phyloP scores from a whole-genome alignment of 2,888 invertebrate species.

The Camponotus fellah region DNA sequence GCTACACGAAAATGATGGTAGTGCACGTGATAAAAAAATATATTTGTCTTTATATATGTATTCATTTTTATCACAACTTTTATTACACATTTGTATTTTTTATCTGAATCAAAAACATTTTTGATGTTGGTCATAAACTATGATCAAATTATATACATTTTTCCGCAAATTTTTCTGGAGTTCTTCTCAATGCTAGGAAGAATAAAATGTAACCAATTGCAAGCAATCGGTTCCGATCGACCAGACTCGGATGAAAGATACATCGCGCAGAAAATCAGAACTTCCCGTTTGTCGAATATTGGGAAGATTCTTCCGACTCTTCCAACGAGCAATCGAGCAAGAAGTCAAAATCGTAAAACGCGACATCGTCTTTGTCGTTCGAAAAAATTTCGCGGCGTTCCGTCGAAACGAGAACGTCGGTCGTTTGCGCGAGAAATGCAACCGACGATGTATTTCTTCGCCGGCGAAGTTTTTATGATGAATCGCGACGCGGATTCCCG shows the following conservation, averaged over 20 bases:
- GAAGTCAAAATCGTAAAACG: constrained; percentile 44
- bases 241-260: not conserved
- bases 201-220: constrained; percentile 25
- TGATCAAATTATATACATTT: not conserved
- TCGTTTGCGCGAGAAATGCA: constrained; percentile 16
- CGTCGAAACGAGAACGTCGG: constrained; percentile 9
- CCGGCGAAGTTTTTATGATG: constrained; percentile 57
- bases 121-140: not conserved
- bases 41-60: not conserved
- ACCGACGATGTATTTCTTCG: constrained; percentile 29
- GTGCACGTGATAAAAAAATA: not conserved
- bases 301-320: not conserved
- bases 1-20: not conserved
- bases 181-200: not conserved
- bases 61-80: too few relatives aligned
- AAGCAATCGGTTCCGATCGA: constrained; percentile 30
- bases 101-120: not conserved
- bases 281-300: not conserved
- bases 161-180: not conserved
- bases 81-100: not conserved
- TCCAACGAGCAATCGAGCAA: not conserved
- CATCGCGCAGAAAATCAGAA: constrained; percentile 23
- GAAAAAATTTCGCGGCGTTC: constrained; percentile 27
- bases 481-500: constrained; percentile 22
- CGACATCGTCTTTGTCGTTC: not conserved